Conservation (phyloP, 1,140 invertebrate genomes). For the Brachionus calyciflorus region DNA sequence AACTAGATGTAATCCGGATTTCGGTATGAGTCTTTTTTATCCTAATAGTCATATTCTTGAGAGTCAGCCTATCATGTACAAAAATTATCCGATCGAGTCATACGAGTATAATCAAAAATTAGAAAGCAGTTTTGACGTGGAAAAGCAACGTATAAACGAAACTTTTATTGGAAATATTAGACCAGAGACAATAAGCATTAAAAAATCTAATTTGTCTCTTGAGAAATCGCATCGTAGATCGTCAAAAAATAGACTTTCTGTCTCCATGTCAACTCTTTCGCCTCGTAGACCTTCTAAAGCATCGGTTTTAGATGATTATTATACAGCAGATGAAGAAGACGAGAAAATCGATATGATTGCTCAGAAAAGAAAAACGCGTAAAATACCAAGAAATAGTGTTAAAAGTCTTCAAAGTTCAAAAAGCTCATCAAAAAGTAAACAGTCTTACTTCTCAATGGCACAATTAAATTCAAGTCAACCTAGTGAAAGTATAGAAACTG, state of each 20-base stretch:
- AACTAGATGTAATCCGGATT: conserved; percentile 71
- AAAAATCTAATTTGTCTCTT: not conserved
- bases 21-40: conserved; percentile 87
- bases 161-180: not conserved
- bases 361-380: not conserved
- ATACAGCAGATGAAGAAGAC: conserved; percentile 32
- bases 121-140: not conserved
- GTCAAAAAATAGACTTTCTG: not conserved
- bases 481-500: not conserved
- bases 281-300: not conserved
- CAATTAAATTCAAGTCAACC: not conserved
- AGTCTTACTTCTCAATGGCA: conserved; percentile 2
- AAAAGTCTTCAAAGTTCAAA: conserved; percentile 2
- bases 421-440: conserved; percentile 21
- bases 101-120: not conserved
- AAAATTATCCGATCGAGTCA: conserved; percentile 41
- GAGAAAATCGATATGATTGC: not conserved
- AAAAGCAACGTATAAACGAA: not conserved
- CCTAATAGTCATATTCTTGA: conserved; percentile 82
- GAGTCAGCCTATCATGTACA: conserved; percentile 60
- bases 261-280: not conserved
- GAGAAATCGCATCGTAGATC: not conserved
- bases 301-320: conserved; percentile 3
- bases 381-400: not conserved
- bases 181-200: not conserved